phyloP scores from a whole-genome alignment of 23 tunicate genomes.

The Oikopleura albicans region DNA sequence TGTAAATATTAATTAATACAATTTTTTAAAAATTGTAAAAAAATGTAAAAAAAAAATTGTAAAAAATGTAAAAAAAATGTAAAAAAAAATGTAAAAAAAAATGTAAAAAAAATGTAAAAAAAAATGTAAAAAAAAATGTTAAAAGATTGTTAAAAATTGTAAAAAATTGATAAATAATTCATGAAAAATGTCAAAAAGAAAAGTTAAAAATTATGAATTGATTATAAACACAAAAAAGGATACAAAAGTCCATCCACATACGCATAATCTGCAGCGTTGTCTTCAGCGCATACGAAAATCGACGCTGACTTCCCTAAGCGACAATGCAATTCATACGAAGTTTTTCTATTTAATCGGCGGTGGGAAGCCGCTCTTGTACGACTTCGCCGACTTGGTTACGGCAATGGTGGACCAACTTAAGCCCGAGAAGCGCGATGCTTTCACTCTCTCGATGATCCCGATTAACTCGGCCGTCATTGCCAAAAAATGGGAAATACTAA shows the following conservation, averaged over 20 bases:
- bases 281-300: not conserved
- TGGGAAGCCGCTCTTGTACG: not conserved
- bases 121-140: not conserved
- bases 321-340: not conserved
- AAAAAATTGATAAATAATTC: not conserved
- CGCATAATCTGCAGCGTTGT: not conserved
- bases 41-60: not conserved
- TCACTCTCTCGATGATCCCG: slow-evolving; percentile 1
- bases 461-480: not conserved
- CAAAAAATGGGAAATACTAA: not conserved
- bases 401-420: not conserved
- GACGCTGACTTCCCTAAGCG: not conserved
- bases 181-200: not conserved
- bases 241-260: not conserved
- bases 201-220: not conserved
- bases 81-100: too few relatives aligned
- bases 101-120: too few relatives aligned
- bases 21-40: too few relatives aligned
- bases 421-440: slow-evolving; percentile 8
- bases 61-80: not conserved
- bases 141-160: not conserved
- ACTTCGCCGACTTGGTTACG: not conserved
- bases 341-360: not conserved
- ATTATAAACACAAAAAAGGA: not conserved
- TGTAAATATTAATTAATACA: too few relatives aligned